These are phyloP conservation scores for Trypoxylon attenuatum DNA, from an alignment of 2,888 invertebrate species.

Conservation along the genomic window DNA sequence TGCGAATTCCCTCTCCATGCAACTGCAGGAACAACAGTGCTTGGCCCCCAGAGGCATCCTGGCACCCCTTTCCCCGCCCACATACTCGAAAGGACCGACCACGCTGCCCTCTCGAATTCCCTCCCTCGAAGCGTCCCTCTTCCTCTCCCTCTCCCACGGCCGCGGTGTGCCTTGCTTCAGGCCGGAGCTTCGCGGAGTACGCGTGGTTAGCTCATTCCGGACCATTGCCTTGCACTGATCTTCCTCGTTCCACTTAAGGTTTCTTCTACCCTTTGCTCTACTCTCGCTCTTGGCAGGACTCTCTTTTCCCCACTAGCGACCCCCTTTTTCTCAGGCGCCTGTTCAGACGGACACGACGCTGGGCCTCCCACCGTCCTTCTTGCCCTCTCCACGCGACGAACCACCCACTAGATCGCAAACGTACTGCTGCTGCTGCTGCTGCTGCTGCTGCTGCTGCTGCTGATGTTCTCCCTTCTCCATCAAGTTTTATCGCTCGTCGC, in stretches of 20 bases:
- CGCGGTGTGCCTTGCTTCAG: neutral
- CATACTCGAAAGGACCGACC: slow-evolving; percentile 35
- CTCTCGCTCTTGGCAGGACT: slow-evolving; percentile 9
- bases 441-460: no score
- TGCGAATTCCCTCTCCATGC: slow-evolving; percentile 45
- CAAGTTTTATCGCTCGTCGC: neutral
- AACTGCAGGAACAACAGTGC: slow-evolving; percentile 31
- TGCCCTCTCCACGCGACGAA: slow-evolving; percentile 31
- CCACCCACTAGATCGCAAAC: slow-evolving; percentile 52
- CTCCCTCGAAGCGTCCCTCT: slow-evolving; percentile 28
- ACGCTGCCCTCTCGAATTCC: slow-evolving; percentile 43
- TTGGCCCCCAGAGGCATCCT: slow-evolving; percentile 43
- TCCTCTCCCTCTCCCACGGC: slow-evolving; percentile 10
- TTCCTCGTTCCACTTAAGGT: slow-evolving; percentile 19
- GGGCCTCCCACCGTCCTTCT: slow-evolving; percentile 21
- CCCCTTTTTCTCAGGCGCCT: neutral
- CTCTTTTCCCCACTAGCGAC: slow-evolving; percentile 11
- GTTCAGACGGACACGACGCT: slow-evolving; percentile 11
- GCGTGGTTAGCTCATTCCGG: slow-evolving; percentile 23
- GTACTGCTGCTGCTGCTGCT: no score
- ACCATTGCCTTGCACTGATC: slow-evolving; percentile 29
- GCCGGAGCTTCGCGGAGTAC: neutral
- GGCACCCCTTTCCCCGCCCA: slow-evolving; percentile 47
- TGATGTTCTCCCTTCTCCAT: neutral
- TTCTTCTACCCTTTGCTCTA: slow-evolving; percentile 12